A percentile compares a stretch with the other conserved stretches of the same genome.
phyloP scores from a whole-genome alignment of 2,797 vertebrate species.

The Phoebastria nigripes region DNA sequence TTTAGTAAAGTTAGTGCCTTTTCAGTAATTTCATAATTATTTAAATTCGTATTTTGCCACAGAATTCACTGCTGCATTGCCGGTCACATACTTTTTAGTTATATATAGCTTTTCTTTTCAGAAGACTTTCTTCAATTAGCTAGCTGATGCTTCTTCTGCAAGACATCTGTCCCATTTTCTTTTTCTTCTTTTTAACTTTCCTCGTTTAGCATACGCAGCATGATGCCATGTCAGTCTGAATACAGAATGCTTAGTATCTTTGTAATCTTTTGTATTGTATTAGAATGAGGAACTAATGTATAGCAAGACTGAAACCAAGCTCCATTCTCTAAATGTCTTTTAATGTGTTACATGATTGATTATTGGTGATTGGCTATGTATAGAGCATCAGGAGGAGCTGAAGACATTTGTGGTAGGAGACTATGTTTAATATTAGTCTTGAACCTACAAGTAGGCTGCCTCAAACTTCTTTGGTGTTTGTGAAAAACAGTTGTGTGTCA shows the following conservation, averaged over 20 bases:
- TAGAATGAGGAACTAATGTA: background rate
- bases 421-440: background rate
- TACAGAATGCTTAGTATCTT: background rate
- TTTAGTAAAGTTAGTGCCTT: background rate
- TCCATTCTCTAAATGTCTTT: background rate
- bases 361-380: background rate
- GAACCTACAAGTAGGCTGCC: background rate
- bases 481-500: background rate
- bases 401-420: background rate
- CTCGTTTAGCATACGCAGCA: background rate
- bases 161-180: background rate
- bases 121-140: background rate
- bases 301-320: background rate
- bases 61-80: background rate
- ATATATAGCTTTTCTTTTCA: background rate
- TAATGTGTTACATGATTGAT: background rate
- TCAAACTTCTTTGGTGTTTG: background rate
- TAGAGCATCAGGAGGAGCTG: background rate
- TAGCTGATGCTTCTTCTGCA: background rate
- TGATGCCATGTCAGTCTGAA: background rate
- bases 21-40: background rate
- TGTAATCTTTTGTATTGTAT: background rate
- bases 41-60: background rate
- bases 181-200: background rate
- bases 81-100: background rate